Percentiles rank a stretch among this genome's conserved stretches.
Evolutionary conservation across 2,797 vertebrate species (phyloP).

Genomic region (Muraenolepis orangiensis): DNA sequence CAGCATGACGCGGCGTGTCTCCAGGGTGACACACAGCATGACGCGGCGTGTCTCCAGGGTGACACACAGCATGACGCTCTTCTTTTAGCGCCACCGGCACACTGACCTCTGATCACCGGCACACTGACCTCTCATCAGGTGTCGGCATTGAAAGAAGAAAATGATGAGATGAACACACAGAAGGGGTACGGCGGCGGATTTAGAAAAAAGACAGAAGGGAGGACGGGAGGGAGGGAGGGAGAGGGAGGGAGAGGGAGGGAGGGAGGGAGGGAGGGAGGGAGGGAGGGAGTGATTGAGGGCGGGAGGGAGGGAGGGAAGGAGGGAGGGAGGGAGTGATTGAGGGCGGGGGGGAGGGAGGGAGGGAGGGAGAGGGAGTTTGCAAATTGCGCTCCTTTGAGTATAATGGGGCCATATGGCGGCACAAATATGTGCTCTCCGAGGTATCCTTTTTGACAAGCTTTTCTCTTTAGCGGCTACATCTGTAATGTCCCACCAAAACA

Average conservation of each 20-base stretch:
- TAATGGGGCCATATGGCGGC: conserved; percentile 73
- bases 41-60: no score
- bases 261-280: neutral
- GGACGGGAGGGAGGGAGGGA: conserved; percentile 9
- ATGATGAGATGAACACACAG: conserved; percentile 61
- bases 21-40: conserved; percentile 53
- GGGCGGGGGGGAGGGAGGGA: conserved; percentile 14
- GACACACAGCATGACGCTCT: conserved; percentile 59
- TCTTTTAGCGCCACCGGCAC: conserved; percentile 59
- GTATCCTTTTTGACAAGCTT: conserved; percentile 67
- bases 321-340: conserved; percentile 16
- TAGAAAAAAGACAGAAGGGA: no score
- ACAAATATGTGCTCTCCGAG: conserved; percentile 68
- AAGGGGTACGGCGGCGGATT: no score
- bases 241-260: conserved; percentile 23
- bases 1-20: conserved; percentile 63
- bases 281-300: conserved; percentile 12
- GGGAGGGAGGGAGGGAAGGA: conserved; percentile 15
- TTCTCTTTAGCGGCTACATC: conserved; percentile 68
- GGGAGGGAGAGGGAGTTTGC: conserved; percentile 38
- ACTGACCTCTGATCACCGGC: conserved; percentile 69
- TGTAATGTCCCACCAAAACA: conserved; percentile 64
- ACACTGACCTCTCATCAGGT: conserved; percentile 69
- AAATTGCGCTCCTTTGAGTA: conserved; percentile 53
- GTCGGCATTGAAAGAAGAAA: conserved; percentile 58